Conservation (phyloP, 2,888 invertebrate species). For the Rhingia rostrata region DNA sequence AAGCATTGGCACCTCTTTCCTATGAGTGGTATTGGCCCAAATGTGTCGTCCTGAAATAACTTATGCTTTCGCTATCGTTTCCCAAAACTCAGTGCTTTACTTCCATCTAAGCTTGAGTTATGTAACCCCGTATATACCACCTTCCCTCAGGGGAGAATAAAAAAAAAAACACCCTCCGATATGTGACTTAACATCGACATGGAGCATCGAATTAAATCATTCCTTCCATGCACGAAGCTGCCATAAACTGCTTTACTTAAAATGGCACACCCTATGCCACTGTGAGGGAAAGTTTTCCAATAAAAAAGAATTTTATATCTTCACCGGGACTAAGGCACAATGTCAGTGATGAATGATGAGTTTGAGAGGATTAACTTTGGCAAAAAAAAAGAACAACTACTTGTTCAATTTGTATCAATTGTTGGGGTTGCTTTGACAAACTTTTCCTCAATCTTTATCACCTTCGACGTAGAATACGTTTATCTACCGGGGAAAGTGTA, state of each 20-base stretch:
- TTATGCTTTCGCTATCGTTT: conserved; percentile 28
- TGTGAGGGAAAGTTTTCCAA: conserved; percentile 59
- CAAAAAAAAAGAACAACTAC: conserved; percentile 15
- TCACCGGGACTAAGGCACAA: background rate
- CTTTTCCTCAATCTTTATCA: conserved; percentile 35
- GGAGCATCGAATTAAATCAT: conserved; percentile 53
- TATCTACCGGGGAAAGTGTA: conserved; percentile 7
- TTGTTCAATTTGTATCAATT: conserved; percentile 54
- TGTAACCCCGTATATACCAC: conserved; percentile 26
- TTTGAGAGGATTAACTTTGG: background rate
- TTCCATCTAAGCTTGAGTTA: conserved; percentile 45
- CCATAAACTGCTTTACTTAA: conserved; percentile 58
- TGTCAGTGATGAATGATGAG: background rate
- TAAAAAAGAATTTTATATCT: conserved; percentile 57
- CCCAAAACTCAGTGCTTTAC: conserved; percentile 38
- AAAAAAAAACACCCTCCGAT: background rate
- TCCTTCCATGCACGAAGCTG: conserved; percentile 39
- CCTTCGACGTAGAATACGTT: conserved; percentile 23
- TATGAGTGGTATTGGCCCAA: conserved; percentile 50
- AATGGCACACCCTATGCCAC: conserved; percentile 55
- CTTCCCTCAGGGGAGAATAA: conserved; percentile 24
- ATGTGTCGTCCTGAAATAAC: conserved; percentile 42
- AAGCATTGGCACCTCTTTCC: conserved; percentile 37
- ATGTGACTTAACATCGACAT: conserved; percentile 45
- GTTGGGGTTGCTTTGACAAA: conserved; percentile 50